Base-by-base conservation (phyloP, 2,113 vertebrate species). In the Anser cygnoides region DNA sequence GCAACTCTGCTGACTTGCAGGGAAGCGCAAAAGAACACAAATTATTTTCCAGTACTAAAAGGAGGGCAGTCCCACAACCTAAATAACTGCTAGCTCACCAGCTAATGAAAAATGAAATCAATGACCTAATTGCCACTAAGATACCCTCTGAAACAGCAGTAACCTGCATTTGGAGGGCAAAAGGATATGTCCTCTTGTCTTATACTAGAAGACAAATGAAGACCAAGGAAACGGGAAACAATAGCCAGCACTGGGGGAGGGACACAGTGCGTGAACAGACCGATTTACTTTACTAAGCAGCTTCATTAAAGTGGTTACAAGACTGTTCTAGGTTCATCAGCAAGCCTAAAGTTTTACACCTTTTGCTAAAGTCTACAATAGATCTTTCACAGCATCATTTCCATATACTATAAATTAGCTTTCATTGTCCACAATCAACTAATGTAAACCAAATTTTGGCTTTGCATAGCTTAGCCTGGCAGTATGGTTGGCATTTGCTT, bases 1-100 rank as follows among this genome's bases (percentile, higher is more conserved):
- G 92, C 97, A 97, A 94, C 62, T 94, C 78, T 96, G 95, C 55
- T 95, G 96, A 75, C 62, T 86, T 92, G 67, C 94, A 97, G 93
- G 0, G 3, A 96, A 96, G 95, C 89, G 90, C 89, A 89, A 82
- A 92, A 84, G 84, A 84, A 93, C 6, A 2, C 71, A 85, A 55
- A 86, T 97, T 94, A 96, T 97, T 96, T 95, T 96, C 90, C 84
- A 96, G 66, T 71, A 58, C 72, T 68, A 80, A 79, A 95, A 95
- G 58, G 80, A 96, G 86, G 57, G 58, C 88, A 82, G 52, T 70
- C 58, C 79, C 50, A 57, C 90, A 93, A 54, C 80, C 84, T 93
- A 84, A 87, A 94, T 84, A 84, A 50, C 35, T 77, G 43, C 72
- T 83, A 84, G 54, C 61, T 89, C 86, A 68, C 65, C 28, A 74